Evolutionary conservation across 2,113 vertebrate species (phyloP).

Genomic region (Athene cunicularia): DNA sequence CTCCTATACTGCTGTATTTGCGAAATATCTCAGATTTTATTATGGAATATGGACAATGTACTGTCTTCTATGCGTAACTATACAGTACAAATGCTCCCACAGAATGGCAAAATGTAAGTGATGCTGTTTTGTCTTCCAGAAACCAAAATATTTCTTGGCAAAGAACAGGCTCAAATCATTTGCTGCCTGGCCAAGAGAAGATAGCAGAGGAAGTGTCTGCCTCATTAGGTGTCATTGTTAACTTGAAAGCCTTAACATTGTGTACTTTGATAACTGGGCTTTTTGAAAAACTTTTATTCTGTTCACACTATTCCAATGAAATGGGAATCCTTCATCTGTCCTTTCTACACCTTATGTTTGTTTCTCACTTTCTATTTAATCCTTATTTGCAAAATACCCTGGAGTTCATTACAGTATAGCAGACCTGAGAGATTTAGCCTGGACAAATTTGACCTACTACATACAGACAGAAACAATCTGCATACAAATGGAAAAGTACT

Average conservation of each 20-base stretch:
- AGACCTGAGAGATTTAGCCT: neutral
- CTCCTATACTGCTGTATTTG: neutral
- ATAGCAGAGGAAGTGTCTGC: neutral
- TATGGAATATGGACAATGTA: neutral
- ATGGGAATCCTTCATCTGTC: neutral
- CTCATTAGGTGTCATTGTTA: neutral
- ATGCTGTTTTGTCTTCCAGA: neutral
- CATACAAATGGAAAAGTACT: neutral
- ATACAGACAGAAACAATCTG: neutral
- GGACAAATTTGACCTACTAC: neutral
- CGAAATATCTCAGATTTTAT: neutral
- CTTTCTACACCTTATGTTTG: neutral
- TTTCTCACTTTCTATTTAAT: conserved; percentile 22
- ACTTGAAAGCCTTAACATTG: neutral
- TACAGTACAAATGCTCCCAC: neutral
- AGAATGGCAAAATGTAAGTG: neutral
- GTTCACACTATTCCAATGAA: neutral
- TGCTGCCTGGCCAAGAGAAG: neutral
- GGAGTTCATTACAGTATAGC: neutral
- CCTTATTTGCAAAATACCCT: conserved; percentile 36
- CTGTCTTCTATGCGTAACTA: neutral
- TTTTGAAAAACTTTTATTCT: neutral
- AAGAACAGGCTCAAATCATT: neutral
- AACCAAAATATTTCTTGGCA: neutral
- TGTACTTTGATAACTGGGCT: neutral